A percentile compares a stretch with the other conserved stretches of the same genome.
These are phyloP conservation scores for Andinoacara biseriatus DNA, from an alignment of 2,113 vertebrate genomes.

Conservation along the genomic window DNA sequence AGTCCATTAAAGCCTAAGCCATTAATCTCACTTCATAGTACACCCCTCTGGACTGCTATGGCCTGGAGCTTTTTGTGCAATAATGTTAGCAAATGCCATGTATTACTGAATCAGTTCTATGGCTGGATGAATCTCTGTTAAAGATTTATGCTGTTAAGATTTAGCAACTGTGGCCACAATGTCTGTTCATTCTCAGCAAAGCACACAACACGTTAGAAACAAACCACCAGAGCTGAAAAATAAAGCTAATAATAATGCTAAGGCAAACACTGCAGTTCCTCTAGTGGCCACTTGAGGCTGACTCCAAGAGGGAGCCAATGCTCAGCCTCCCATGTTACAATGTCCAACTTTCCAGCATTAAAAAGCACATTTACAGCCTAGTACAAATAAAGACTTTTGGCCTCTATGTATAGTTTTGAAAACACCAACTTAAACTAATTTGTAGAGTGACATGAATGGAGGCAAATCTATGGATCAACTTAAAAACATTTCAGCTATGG, in stretches of 20 bases:
- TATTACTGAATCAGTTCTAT: not conserved
- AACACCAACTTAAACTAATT: not conserved
- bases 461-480: too few relatives aligned
- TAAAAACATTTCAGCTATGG: not conserved
- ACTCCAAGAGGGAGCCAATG: not conserved
- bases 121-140: not conserved
- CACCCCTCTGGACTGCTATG: not conserved
- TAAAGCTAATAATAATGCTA: not conserved
- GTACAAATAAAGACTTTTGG: not conserved
- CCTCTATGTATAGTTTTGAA: not conserved
- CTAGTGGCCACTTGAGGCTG: not conserved
- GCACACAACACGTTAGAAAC: not conserved
- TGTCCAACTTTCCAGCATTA: not conserved
- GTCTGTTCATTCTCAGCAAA: not conserved
- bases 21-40: not conserved
- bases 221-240: not conserved
- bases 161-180: too few relatives aligned
- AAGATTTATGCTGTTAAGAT: not conserved
- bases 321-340: not conserved
- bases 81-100: not conserved
- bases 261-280: not conserved
- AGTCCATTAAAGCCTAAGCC: too few relatives aligned
- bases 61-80: not conserved
- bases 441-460: not conserved
- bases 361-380: not conserved